Evolutionary conservation across 2,888 invertebrate genomes (phyloP), one percentile per base, ranked within the genome.

Genomic region (Volucella inflata): DNA sequence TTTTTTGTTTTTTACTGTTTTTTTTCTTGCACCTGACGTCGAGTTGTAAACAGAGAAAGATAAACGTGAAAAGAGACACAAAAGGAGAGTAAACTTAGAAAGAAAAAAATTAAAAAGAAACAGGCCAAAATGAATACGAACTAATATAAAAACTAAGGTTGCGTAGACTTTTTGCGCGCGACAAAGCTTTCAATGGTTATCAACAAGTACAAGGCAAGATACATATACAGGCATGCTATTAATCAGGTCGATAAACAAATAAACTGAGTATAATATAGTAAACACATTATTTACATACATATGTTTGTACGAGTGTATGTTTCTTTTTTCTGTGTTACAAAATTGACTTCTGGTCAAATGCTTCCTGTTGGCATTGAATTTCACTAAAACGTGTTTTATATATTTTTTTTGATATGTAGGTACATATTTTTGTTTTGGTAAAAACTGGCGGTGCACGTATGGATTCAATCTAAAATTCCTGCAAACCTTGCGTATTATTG

Each of bases 21-120:
- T 77, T 59, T 60, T 55, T 50, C 57, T 51, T 74, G 68, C 78
- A 83, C 78, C 68, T 78, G 62, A 68, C 64, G 16, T 53, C 14
- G 48, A 59, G 38, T 44, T 40, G 74, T 59, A 82, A 71, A 53
- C n/a, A 62, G 53, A 68, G 67, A 78, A 55, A 68, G 62, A 40
- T 44, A 68, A 57, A 42, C 50, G 12, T 44, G 42, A 42, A 16
- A 17, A 70, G 14, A 57, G 38, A 53, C 36, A 57, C 6, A 46
- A 59, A 67, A 67, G 59, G 4, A 68, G 65, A 44, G 21, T 64
- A 17, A 38, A 55, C 14, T 44, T 2, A 42, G 42, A 12, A 67
- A 59, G 36, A 40, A 44, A n/a, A 44, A 44, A 44, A n/a, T n/a
- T n/a, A n/a, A n/a, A 44, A 12, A 3, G 3, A 12, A 44, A 44